Percentiles rank a stretch among this genome's conserved stretches.
Conservation (phyloP, 2,113 vertebrate species). For the Drymodes brunneopygia region DNA sequence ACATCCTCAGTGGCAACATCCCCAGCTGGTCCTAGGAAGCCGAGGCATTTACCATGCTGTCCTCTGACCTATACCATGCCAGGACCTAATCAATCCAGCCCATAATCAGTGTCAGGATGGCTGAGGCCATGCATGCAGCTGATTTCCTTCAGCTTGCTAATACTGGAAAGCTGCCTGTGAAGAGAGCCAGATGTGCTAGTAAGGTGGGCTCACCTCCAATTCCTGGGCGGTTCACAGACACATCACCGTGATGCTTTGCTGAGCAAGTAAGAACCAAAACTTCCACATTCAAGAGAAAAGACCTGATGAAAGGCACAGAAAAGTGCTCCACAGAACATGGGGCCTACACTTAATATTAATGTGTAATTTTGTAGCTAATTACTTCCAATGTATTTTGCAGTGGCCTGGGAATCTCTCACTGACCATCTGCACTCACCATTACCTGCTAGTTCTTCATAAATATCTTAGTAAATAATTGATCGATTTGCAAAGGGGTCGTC, state of each 20-base stretch:
- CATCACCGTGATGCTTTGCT: not conserved
- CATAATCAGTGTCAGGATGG: not conserved
- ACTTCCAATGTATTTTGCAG: not conserved
- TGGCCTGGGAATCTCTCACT: not conserved
- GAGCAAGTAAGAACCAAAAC: not conserved
- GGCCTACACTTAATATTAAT: not conserved
- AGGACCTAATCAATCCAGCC: not conserved
- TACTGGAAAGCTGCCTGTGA: not conserved
- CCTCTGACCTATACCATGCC: not conserved
- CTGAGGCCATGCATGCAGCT: not conserved
- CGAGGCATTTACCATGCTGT: not conserved
- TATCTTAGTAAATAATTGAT: not conserved
- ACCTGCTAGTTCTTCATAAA: not conserved
- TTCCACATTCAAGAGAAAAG: not conserved
- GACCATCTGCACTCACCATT: not conserved
- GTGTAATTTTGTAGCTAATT: not conserved
- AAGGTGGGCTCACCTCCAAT: not conserved
- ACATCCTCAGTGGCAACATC: not conserved
- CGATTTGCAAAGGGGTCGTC: not conserved
- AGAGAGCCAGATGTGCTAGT: conserved; percentile 5
- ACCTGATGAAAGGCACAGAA: not conserved
- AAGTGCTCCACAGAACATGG: not conserved
- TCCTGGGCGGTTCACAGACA: not conserved
- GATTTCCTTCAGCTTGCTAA: not conserved
- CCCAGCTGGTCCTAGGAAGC: not conserved